Percentiles rank a stretch among this genome's conserved stretches.
These are phyloP conservation scores for Threskiornis aethiopicus DNA, from an alignment of 2,797 vertebrate genomes.

Conservation along the genomic window DNA sequence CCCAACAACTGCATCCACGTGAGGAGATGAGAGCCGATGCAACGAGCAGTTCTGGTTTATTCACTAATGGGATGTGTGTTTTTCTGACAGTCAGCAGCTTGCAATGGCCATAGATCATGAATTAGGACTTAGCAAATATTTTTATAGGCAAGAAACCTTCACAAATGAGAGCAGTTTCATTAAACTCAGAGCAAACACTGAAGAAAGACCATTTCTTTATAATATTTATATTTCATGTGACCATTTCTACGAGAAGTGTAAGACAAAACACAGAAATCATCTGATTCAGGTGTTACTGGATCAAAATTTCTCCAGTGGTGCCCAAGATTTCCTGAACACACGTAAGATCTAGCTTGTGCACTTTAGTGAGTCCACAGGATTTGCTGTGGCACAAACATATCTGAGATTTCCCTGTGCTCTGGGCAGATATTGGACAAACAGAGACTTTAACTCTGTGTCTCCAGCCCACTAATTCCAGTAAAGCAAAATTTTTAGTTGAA, in stretches of 20 bases:
- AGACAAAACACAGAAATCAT: neutral
- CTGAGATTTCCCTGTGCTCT: neutral
- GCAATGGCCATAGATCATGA: neutral
- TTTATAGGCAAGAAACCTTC: neutral
- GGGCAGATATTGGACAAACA: neutral
- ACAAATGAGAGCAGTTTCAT: neutral
- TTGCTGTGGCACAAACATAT: neutral
- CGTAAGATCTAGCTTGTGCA: fast-evolving
- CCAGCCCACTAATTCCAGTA: neutral
- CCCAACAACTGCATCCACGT: neutral
- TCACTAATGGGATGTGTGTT: fast-evolving
- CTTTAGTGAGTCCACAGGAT: fast-evolving
- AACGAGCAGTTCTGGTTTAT: neutral
- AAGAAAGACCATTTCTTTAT: neutral
- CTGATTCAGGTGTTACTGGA: neutral
- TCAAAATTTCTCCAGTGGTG: neutral
- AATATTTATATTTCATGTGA: neutral
- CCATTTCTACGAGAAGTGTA: neutral
- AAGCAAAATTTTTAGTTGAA: neutral
- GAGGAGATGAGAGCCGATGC: neutral
- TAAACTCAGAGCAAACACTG: neutral
- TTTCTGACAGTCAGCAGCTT: neutral
- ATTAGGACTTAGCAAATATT: neutral
- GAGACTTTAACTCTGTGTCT: neutral
- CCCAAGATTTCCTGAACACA: neutral